These are phyloP conservation scores for Lepeophtheirus nordmannii DNA, from an alignment of 2,888 invertebrate species.

Conservation along the genomic window DNA sequence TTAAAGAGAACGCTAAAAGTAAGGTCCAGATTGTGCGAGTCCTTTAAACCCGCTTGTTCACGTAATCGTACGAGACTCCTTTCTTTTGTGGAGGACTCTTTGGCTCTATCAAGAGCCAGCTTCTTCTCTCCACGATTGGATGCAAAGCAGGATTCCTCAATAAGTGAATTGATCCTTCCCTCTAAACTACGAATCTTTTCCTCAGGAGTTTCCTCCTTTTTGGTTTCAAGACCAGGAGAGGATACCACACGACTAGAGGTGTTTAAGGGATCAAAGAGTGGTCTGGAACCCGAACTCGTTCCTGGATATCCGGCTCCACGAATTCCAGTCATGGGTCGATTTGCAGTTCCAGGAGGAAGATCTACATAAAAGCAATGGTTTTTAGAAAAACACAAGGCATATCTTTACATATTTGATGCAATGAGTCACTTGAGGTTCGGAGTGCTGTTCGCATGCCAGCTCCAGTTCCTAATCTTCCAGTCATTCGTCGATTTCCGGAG, in stretches of 20 bases:
- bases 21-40: constrained; percentile 82
- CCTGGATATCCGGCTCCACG: constrained; percentile 76
- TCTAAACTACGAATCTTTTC: constrained; percentile 75
- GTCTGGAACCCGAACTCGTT: constrained; percentile 46
- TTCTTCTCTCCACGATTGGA: constrained; percentile 47
- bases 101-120: constrained; percentile 70
- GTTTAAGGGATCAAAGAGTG: constrained; percentile 56
- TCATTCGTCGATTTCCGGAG: constrained; percentile 26
- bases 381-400: constrained; percentile 11
- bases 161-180: constrained; percentile 62
- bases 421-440: neutral
- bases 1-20: constrained; percentile 93
- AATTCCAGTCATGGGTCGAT: constrained; percentile 87
- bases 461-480: constrained; percentile 28
- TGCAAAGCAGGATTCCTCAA: constrained; percentile 74
- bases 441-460: constrained; percentile 23
- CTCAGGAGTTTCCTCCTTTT: constrained; percentile 68
- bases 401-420: too few species aligned
- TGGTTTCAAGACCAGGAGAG: constrained; percentile 48
- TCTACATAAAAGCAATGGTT: neutral
- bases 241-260: constrained; percentile 38
- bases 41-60: constrained; percentile 74
- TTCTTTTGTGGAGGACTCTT: constrained; percentile 88
- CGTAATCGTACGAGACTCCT: constrained; percentile 71
- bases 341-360: constrained; percentile 27